Base-by-base conservation (phyloP, 1,140 invertebrate genomes). In the Atopsyche davidsoni region DNA sequence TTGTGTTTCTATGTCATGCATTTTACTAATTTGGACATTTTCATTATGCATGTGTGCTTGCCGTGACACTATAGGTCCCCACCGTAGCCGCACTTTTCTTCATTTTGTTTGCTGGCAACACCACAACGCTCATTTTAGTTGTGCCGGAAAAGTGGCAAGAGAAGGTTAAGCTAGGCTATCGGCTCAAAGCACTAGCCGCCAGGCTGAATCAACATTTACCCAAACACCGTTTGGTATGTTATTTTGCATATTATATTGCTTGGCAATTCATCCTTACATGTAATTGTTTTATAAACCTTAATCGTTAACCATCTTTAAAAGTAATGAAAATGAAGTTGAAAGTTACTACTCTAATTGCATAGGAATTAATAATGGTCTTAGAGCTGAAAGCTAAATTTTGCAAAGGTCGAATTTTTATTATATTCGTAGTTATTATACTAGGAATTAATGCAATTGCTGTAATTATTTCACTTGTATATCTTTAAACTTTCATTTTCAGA, bases 61-160 rank as follows among this genome's bases (percentile, higher is more conserved):
- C 32, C 14, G 19, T 43, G 51, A 57, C 59, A 61, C 63, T 57
- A 60, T 64, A 74, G 72, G 66, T 74, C 44, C 77, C 84, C 22
- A 84, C 88, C 17, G 75, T 95, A 58, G 81, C 84, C 62, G 67
- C 77, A 18, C 81, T 94, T 65, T 96, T 96, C 66, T 79, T 95
- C 44, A 65, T 89, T 42, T 75, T 98, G 28, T 94, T 92, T 69
- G 67, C 87, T 51, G 93, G 92, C 47, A 98, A 98, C 68, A 83
- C 80, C 49, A 89, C 84, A 17, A 96, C 92, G 6, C 64, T 73
- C 57, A 65, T 82, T 24, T 77, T 85, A 72, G 88, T 93, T 4
- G 85, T 96, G 60, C 85, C 86, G 44, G 86, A 92, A 67, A 98
- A 98, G 76, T 75, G 91, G 32, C 79, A 79, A 43, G 82, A 87